phyloP scores from a whole-genome alignment of 2,113 vertebrate species.

The Pholis gunnellus region DNA sequence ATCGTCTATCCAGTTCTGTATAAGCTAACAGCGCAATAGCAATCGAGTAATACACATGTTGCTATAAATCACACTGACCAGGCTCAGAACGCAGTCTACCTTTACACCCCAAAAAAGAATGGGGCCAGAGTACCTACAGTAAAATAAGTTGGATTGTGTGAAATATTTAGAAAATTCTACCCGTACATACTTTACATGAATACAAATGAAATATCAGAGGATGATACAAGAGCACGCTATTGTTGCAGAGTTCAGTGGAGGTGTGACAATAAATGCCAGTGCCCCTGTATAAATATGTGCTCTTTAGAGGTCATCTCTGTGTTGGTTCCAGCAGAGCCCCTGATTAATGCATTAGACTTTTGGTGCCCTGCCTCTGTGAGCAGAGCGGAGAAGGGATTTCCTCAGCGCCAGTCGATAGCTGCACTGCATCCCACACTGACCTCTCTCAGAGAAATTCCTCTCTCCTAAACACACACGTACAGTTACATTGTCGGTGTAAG shows the following conservation, averaged over 20 bases:
- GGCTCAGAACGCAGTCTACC: neutral
- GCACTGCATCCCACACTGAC: slow-evolving; percentile 55
- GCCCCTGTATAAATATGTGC: neutral
- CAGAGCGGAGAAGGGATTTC: slow-evolving; percentile 70
- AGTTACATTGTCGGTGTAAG: slow-evolving; percentile 30
- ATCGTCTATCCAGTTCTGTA: slow-evolving; percentile 1
- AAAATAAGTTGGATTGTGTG: neutral
- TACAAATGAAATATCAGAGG: neutral
- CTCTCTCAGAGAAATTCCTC: slow-evolving; percentile 55
- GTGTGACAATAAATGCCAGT: neutral
- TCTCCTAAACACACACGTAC: neutral
- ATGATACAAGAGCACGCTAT: neutral
- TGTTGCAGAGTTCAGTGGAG: neutral
- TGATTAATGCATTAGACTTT: slow-evolving; percentile 67
- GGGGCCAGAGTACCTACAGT: neutral
- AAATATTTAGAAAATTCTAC: neutral
- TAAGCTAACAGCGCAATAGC: neutral
- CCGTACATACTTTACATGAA: neutral
- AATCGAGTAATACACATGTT: neutral
- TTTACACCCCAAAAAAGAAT: neutral
- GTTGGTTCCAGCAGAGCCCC: slow-evolving; percentile 36
- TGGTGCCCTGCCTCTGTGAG: slow-evolving; percentile 50
- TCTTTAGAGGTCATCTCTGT: neutral
- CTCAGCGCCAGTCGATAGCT: slow-evolving; percentile 69
- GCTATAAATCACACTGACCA: neutral